phyloP scores from a whole-genome alignment of 2,113 vertebrate species.

The Naja naja region DNA sequence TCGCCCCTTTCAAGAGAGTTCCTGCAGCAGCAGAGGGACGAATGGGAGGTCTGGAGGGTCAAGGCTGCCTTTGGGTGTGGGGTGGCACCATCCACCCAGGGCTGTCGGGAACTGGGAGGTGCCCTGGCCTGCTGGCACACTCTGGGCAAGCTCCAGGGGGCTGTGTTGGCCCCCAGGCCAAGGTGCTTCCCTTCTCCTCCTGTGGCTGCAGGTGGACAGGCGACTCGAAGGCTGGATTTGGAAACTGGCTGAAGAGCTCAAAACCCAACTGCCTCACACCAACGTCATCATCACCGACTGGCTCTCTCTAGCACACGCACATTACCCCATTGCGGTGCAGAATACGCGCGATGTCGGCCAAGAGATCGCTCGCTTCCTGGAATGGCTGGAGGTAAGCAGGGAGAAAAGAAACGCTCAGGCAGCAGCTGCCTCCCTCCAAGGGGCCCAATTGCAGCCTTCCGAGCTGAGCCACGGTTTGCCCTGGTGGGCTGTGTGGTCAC shows the following conservation, averaged over 20 bases:
- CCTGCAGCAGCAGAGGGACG: not conserved
- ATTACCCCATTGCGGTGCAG: constrained; percentile 82
- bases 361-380: constrained; percentile 83
- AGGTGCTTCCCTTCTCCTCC: not conserved
- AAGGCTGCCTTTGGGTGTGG: not conserved
- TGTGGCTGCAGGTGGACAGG: constrained; percentile 76
- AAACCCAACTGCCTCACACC: constrained; percentile 59
- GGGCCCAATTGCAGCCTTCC: not conserved
- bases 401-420: not conserved
- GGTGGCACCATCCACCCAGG: not conserved
- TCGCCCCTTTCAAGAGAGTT: not conserved
- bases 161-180: not conserved
- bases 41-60: not conserved
- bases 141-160: not conserved
- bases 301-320: constrained; percentile 78
- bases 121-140: not conserved
- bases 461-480: not conserved
- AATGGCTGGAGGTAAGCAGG: constrained; percentile 81
- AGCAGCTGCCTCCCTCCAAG: not conserved
- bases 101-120: not conserved
- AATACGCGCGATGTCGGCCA: constrained; percentile 82
- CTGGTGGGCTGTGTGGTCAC: not conserved
- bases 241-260: constrained; percentile 77
- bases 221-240: constrained; percentile 84
- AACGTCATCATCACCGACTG: constrained; percentile 88